Conservation (phyloP, 2,113 vertebrate species). For the Bothrops jararaca region DNA sequence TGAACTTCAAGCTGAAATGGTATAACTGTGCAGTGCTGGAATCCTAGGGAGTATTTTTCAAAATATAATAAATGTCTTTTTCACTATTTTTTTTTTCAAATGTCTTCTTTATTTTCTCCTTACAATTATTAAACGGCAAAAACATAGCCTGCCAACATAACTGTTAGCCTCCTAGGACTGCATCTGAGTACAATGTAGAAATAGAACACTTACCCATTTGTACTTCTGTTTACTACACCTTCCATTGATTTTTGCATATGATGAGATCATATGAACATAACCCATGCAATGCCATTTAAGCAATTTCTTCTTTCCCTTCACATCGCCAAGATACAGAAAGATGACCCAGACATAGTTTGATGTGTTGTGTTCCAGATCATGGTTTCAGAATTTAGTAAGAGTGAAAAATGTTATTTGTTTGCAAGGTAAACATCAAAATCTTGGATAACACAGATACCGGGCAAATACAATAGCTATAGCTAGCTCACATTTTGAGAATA, state of each 20-base stretch:
- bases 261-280: constrained; percentile 40
- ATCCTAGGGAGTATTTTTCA: constrained; percentile 48
- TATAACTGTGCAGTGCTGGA: constrained; percentile 63
- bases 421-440: background rate
- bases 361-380: background rate
- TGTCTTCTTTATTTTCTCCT: constrained; percentile 44
- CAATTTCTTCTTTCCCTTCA: constrained; percentile 14
- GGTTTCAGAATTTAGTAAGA: background rate
- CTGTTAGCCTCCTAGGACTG: background rate
- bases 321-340: background rate
- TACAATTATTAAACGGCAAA: constrained; percentile 34
- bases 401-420: background rate
- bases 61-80: constrained; percentile 42
- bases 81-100: constrained; percentile 32
- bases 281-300: constrained; percentile 9
- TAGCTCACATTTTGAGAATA: background rate
- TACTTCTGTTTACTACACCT: constrained; percentile 23
- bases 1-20: constrained; percentile 37
- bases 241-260: constrained; percentile 19
- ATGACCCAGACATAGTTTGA: background rate
- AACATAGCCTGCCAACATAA: background rate
- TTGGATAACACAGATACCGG: background rate
- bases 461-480: background rate
- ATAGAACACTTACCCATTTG: background rate
- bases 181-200: background rate